Conservation (phyloP, 2,888 invertebrate genomes). For the Diplazon laetatorius region DNA sequence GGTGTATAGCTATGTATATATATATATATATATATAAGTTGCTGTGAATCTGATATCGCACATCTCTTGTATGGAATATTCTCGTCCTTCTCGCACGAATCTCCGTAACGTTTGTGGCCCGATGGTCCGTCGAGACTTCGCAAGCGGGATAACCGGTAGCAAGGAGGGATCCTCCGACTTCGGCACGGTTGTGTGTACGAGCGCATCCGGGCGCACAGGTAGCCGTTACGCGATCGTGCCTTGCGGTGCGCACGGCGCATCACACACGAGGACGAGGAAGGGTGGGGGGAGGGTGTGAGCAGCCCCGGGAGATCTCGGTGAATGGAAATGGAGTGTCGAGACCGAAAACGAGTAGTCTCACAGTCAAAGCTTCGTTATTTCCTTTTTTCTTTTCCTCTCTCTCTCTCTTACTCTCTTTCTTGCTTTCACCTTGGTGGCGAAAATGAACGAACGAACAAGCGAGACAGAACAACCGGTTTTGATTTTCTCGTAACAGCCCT, state of each 20-base stretch:
- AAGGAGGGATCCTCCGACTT: slow-evolving; percentile 41
- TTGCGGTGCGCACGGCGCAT: slow-evolving; percentile 32
- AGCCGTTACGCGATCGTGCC: slow-evolving; percentile 61
- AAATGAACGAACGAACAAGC: slow-evolving; percentile 62
- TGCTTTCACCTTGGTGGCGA: slow-evolving; percentile 60
- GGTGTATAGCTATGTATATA: too few relatives aligned
- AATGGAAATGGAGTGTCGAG: slow-evolving; percentile 60
- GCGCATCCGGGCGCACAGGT: slow-evolving; percentile 60
- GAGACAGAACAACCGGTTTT: slow-evolving; percentile 62
- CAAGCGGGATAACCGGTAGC: slow-evolving; percentile 41
- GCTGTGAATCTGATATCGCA: slow-evolving; percentile 31
- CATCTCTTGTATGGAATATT: slow-evolving; percentile 5
- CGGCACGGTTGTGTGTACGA: slow-evolving; percentile 12
- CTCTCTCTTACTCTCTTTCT: too few relatives aligned
- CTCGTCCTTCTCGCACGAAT: slow-evolving; percentile 42
- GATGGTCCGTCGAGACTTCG: slow-evolving; percentile 9
- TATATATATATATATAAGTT: not conserved
- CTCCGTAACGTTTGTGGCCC: slow-evolving; percentile 45
- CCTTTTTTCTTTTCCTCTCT: slow-evolving; percentile 28
- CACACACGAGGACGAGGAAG: slow-evolving; percentile 16
- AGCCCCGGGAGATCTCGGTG: slow-evolving; percentile 58
- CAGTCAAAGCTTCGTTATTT: slow-evolving; percentile 11
- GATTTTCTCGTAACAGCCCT: slow-evolving; percentile 49
- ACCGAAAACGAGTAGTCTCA: slow-evolving; percentile 46
- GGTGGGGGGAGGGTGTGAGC: slow-evolving; percentile 27